These are phyloP conservation scores for Diplodus puntazzo DNA, from an alignment of 2,797 vertebrate species.

Conservation along the genomic window DNA sequence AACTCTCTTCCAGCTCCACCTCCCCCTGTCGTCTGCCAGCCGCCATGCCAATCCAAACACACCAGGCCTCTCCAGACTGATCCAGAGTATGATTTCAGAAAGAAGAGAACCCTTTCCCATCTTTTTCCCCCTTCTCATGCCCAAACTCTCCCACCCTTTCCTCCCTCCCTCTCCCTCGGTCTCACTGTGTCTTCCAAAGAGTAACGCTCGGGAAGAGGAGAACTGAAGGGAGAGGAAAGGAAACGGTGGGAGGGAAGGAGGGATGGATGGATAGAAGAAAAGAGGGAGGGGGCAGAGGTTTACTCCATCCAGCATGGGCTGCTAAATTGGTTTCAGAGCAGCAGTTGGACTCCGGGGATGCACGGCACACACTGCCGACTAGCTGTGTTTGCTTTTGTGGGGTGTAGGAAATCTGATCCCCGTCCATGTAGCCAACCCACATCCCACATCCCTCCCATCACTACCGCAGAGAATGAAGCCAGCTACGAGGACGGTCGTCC, in stretches of 20 bases:
- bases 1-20: slow-evolving; percentile 85
- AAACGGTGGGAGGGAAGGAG: slow-evolving; percentile 49
- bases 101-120: slow-evolving; percentile 81
- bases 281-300: slow-evolving; percentile 72
- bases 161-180: slow-evolving; percentile 54
- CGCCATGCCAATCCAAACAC: slow-evolving; percentile 91
- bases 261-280: slow-evolving; percentile 69
- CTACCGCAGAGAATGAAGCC: slow-evolving; percentile 66
- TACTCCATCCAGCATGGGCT: slow-evolving; percentile 87
- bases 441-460: slow-evolving; percentile 77
- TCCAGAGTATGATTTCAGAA: slow-evolving; percentile 87
- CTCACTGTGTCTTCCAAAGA: slow-evolving; percentile 72
- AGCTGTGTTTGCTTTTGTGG: slow-evolving; percentile 83
- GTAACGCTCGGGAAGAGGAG: slow-evolving; percentile 70
- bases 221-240: slow-evolving; percentile 70
- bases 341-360: slow-evolving; percentile 85
- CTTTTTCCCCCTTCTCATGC: slow-evolving; percentile 64
- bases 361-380: slow-evolving; percentile 77
- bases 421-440: slow-evolving; percentile 71
- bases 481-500: slow-evolving; percentile 57
- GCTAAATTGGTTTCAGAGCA: slow-evolving; percentile 89
- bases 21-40: slow-evolving; percentile 83
- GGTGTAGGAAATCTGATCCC: slow-evolving; percentile 79
- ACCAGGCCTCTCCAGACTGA: slow-evolving; percentile 81
- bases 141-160: slow-evolving; percentile 69